Evolutionary conservation across 2,797 vertebrate genomes (phyloP).

Genomic region (Hypotaenidia okinawae): DNA sequence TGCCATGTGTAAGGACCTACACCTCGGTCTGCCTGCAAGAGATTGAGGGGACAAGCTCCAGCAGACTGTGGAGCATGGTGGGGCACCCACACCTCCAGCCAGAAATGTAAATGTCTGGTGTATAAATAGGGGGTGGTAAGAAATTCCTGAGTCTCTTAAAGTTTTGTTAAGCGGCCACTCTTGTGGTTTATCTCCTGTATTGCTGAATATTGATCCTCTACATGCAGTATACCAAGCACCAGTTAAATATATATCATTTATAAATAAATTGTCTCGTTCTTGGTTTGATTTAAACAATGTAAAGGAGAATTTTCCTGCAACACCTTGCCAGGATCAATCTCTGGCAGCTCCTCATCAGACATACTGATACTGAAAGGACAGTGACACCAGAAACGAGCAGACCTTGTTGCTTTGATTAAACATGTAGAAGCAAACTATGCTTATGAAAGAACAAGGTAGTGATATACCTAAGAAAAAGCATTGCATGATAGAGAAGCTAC

Average conservation of each 20-base stretch:
- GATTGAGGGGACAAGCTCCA: not conserved
- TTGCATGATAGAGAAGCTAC: not conserved
- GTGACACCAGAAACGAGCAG: not conserved
- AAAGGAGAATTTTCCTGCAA: not conserved
- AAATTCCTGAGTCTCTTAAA: not conserved
- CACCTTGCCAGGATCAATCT: not conserved
- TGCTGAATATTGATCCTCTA: not conserved
- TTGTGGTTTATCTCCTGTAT: not conserved
- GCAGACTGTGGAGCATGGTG: accelerated
- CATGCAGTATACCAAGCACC: not conserved
- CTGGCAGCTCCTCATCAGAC: not conserved
- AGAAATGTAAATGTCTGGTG: not conserved
- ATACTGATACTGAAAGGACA: not conserved
- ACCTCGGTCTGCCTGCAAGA: not conserved
- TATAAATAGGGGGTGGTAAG: not conserved
- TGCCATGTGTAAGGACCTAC: accelerated
- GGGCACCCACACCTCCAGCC: not conserved
- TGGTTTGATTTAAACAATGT: not conserved
- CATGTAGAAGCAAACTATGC: not conserved
- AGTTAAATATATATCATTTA: not conserved
- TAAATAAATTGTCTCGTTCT: not conserved
- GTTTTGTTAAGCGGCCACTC: not conserved
- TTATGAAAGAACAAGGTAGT: not conserved
- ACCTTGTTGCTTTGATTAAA: not conserved
- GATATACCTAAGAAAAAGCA: not conserved